These are phyloP conservation scores for Chloroceryle amazona DNA, from an alignment of 2,797 vertebrate species.

Conservation along the genomic window DNA sequence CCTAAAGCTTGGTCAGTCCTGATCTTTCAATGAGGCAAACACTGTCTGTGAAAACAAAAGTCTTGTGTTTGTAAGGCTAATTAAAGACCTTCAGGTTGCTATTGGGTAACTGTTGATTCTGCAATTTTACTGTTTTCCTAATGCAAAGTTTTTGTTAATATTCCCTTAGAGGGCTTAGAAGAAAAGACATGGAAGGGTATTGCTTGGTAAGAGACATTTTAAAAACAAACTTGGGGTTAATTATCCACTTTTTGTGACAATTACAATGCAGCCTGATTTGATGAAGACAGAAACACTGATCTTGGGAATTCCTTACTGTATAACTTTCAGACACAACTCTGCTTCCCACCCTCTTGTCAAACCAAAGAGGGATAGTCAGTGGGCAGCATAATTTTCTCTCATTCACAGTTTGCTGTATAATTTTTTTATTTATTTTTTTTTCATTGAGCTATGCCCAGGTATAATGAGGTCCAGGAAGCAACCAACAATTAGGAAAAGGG, in stretches of 20 bases:
- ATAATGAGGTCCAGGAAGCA: neutral
- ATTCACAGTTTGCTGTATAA: neutral
- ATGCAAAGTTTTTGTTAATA: neutral
- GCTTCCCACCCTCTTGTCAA: conserved; percentile 30
- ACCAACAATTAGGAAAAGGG: neutral
- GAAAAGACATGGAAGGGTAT: neutral
- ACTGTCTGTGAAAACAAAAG: neutral
- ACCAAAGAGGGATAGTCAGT: neutral
- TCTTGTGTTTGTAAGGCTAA: neutral
- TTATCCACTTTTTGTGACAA: neutral
- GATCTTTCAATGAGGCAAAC: neutral
- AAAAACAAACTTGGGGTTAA: neutral
- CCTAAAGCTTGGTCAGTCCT: neutral
- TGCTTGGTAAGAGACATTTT: neutral
- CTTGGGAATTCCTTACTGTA: neutral
- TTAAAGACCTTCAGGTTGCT: neutral
- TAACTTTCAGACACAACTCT: conserved; percentile 26
- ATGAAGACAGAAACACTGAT: neutral
- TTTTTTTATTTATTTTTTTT: neutral
- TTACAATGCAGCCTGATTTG: neutral
- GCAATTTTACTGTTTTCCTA: neutral
- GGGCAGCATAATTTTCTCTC: neutral
- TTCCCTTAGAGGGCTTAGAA: neutral
- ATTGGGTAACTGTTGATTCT: neutral
- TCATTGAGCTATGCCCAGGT: neutral